phyloP scores from a whole-genome alignment of 2,888 invertebrate genomes.

The Lasioglossum marginatum region DNA sequence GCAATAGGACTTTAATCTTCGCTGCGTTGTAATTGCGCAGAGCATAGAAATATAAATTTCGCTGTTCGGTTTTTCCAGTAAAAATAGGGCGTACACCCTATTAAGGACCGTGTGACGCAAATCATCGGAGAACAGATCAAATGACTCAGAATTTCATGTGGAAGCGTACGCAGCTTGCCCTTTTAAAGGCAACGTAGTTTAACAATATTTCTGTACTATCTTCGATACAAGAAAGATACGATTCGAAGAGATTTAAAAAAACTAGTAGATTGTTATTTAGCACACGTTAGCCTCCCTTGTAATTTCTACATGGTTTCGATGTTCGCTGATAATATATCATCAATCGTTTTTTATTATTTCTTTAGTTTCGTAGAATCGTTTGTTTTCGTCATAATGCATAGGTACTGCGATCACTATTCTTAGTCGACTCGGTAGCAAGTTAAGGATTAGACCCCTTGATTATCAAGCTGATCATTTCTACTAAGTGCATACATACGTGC shows the following conservation, averaged over 20 bases:
- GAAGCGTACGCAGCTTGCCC: neutral
- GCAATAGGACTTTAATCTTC: slow-evolving; percentile 47
- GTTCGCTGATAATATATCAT: neutral
- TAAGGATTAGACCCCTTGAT: neutral
- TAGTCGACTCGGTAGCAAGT: neutral
- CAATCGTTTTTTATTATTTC: neutral
- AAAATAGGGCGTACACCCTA: slow-evolving; percentile 44
- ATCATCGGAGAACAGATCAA: slow-evolving; percentile 15
- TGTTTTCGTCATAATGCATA: neutral
- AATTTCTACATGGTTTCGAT: neutral
- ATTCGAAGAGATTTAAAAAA: neutral
- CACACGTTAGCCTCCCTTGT: neutral
- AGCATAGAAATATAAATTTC: slow-evolving; percentile 42
- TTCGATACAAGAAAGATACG: neutral
- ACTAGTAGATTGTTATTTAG: neutral
- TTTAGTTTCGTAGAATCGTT: neutral
- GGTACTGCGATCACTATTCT: neutral
- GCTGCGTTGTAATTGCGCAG: slow-evolving; percentile 34
- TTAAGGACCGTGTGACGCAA: slow-evolving; percentile 50
- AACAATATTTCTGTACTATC: neutral
- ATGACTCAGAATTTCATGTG: slow-evolving; percentile 57
- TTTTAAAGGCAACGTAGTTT: neutral
- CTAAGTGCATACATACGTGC: neutral
- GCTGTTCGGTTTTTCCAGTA: slow-evolving; percentile 31
- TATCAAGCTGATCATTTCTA: neutral